Evolutionary conservation across 2,888 invertebrate species (phyloP).

Genomic region (Yponomeuta plumbellus): DNA sequence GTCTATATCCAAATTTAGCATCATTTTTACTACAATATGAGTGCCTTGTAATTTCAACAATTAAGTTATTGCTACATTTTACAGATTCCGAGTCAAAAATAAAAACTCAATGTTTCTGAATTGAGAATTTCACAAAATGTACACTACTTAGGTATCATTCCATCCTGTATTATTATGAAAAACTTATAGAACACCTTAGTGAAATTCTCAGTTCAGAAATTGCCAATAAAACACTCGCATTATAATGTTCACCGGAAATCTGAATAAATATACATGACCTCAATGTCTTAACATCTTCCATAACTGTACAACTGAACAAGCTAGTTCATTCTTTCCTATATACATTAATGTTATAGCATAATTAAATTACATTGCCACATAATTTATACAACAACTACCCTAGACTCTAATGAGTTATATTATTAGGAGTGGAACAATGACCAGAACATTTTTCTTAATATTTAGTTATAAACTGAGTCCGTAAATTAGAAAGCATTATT

Average conservation of each 20-base stretch:
- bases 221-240: not conserved
- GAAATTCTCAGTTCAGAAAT: too few species aligned
- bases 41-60: not conserved
- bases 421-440: slow-evolving; percentile 56
- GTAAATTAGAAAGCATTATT: not conserved
- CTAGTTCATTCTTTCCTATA: slow-evolving; percentile 44
- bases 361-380: not conserved
- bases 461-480: not conserved
- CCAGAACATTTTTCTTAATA: slow-evolving; percentile 51
- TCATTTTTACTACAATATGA: slow-evolving; percentile 1
- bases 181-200: too few species aligned
- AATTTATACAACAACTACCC: slow-evolving; percentile 15
- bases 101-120: too few species aligned
- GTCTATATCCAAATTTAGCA: not conserved
- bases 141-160: too few species aligned
- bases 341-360: slow-evolving; percentile 30
- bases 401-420: slow-evolving; percentile 25
- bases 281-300: not conserved
- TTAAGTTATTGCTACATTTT: slow-evolving; percentile 8
- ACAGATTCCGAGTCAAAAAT: not conserved
- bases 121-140: too few species aligned
- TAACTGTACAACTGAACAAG: slow-evolving; percentile 39
- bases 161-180: too few species aligned
- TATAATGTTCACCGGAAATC: slow-evolving; percentile 5
- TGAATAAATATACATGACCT: slow-evolving; percentile 53